These are phyloP conservation scores for Herminia tarsipennalis DNA, from an alignment of 2,888 invertebrate species.

Conservation along the genomic window DNA sequence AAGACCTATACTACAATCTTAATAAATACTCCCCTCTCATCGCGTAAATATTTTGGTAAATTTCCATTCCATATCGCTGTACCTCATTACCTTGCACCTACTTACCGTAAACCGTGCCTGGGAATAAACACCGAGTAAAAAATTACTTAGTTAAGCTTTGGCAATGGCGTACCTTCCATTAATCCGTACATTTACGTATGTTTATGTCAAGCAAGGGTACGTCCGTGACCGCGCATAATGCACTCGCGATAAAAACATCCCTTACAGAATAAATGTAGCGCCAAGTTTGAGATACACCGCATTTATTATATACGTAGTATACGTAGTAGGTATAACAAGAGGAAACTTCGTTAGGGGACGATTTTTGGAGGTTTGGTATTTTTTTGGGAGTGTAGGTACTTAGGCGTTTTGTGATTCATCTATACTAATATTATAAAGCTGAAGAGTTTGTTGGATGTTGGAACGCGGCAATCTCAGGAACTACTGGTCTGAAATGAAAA, in stretches of 20 bases:
- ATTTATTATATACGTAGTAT: constrained; percentile 4
- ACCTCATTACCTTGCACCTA: background rate
- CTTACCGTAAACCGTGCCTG: constrained; percentile 25
- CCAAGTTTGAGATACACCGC: constrained; percentile 16
- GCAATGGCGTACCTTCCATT: constrained; percentile 46
- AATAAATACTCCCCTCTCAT: too few species aligned
- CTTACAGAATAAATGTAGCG: constrained; percentile 47
- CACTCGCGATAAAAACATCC: constrained; percentile 52
- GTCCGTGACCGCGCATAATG: constrained; percentile 57
- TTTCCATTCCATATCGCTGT: background rate
- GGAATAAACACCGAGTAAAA: constrained; percentile 38
- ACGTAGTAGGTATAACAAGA: too few species aligned
- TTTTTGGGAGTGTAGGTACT: too few species aligned
- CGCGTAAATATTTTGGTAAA: constrained; percentile 4
- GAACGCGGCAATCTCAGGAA: too few species aligned
- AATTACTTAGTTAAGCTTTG: constrained; percentile 31
- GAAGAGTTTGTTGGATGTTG: too few species aligned
- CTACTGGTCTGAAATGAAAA: too few species aligned
- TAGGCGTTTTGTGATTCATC: background rate
- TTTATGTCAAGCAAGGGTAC: constrained; percentile 39
- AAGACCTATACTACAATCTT: too few species aligned
- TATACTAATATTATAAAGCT: background rate
- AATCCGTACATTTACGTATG: constrained; percentile 52
- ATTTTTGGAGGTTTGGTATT: background rate
- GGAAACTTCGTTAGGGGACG: background rate